Conservation (phyloP, 1,140 invertebrate species). For the Tribolium castaneum region DNA sequence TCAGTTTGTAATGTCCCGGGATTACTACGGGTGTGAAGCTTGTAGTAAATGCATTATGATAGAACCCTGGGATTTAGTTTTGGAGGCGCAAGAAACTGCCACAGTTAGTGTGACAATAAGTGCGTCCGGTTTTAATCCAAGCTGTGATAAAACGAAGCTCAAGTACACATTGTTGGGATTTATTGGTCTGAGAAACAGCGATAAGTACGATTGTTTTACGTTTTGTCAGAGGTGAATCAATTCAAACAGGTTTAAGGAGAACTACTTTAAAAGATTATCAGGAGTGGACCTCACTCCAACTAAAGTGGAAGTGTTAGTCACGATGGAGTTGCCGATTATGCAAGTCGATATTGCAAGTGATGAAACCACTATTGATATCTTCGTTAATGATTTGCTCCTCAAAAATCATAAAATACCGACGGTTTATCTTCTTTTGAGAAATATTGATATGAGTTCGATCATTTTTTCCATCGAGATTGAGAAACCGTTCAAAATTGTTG, state of each 20-base stretch:
- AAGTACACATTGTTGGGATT: constrained; percentile 48
- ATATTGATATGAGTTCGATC: neutral
- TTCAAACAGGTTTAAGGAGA: constrained; percentile 42
- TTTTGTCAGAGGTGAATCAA: neutral
- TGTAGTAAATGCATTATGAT: constrained; percentile 31
- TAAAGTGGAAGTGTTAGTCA: constrained; percentile 46
- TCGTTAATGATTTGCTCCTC: constrained; percentile 51
- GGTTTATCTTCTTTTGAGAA: neutral
- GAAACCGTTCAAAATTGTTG: neutral
- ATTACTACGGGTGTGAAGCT: constrained; percentile 4
- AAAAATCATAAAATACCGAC: constrained; percentile 1
- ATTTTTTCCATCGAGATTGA: neutral
- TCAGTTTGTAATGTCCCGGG: constrained; percentile 39
- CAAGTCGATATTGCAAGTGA: constrained; percentile 39
- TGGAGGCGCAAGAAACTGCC: neutral
- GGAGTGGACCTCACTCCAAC: constrained; percentile 29
- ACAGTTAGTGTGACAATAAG: constrained; percentile 30
- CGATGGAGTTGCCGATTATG: constrained; percentile 42
- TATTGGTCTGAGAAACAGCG: constrained; percentile 16
- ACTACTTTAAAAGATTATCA: constrained; percentile 48
- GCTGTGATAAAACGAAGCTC: constrained; percentile 20
- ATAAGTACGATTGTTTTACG: constrained; percentile 18
- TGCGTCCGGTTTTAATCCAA: constrained; percentile 20
- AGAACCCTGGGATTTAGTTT: constrained; percentile 20
- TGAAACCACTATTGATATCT: constrained; percentile 41